These are phyloP conservation scores for Diplolepis rosae DNA, from an alignment of 2,888 invertebrate species.

Conservation along the genomic window DNA sequence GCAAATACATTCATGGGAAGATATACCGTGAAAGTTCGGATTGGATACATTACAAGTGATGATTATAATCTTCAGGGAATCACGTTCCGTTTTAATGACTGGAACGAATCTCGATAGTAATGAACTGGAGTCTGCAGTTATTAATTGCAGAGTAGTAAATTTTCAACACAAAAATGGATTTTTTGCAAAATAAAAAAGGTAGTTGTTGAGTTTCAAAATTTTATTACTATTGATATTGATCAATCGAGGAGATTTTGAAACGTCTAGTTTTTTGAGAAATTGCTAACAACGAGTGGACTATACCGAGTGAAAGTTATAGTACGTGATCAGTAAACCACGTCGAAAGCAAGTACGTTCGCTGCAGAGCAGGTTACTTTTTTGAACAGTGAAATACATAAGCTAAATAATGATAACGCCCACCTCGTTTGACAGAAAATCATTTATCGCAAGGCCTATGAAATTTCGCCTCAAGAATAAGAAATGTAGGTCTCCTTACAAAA, in stretches of 20 bases:
- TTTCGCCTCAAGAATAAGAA: background rate
- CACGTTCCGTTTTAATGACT: conserved; percentile 6
- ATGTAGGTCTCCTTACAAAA: background rate
- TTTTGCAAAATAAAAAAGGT: too few relatives aligned
- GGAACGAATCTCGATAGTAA: background rate
- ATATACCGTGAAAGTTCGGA: conserved; percentile 20
- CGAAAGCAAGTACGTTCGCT: background rate
- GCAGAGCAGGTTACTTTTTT: background rate
- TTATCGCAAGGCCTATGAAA: conserved; percentile 12
- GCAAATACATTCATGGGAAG: background rate
- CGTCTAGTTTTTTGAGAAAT: background rate
- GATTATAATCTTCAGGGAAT: background rate
- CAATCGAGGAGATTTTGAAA: background rate
- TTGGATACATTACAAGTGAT: background rate
- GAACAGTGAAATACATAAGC: conserved; percentile 1
- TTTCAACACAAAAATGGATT: too few relatives aligned
- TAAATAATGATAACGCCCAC: conserved; percentile 19
- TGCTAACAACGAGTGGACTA: background rate
- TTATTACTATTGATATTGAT: background rate
- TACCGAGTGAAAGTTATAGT: background rate
- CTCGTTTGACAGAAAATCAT: conserved; percentile 21
- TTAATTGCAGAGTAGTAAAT: background rate
- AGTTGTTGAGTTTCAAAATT: too few relatives aligned
- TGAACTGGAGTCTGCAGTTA: too few relatives aligned
- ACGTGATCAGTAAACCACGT: background rate